Conservation (phyloP, 2,797 vertebrate genomes). For the Pelodytes ibericus region DNA sequence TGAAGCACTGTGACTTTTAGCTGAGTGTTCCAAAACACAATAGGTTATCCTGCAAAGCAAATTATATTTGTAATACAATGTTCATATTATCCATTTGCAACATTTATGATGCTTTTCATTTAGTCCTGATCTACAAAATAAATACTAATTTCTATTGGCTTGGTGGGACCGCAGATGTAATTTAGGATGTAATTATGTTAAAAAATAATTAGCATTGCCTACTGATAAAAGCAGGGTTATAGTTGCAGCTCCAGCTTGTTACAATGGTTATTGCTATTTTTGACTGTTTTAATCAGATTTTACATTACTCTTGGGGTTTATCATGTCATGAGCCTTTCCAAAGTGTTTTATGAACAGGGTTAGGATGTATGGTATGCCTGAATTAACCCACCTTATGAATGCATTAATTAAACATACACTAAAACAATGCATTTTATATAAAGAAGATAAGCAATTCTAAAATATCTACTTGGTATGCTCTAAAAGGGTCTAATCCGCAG, state of each 20-base stretch:
- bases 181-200: slow-evolving; percentile 49
- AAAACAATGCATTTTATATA: not conserved
- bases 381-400: not conserved
- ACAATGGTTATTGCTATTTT: slow-evolving; percentile 32
- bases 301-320: slow-evolving; percentile 37
- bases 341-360: not conserved
- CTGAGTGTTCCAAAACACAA: not conserved
- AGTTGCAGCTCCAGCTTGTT: slow-evolving; percentile 19
- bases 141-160: not conserved
- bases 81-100: not conserved
- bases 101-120: slow-evolving; percentile 27
- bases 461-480: no score
- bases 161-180: slow-evolving; percentile 26
- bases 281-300: slow-evolving; percentile 47
- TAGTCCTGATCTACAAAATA: slow-evolving; percentile 4
- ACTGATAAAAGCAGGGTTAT: slow-evolving; percentile 20
- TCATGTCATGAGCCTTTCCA: not conserved
- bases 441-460: no score
- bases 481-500: no score
- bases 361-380: not conserved
- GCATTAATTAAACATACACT: not conserved
- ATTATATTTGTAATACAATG: slow-evolving; percentile 7
- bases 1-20: no score
- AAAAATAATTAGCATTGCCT: slow-evolving; percentile 42
- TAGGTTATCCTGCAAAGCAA: not conserved